Evolutionary conservation across 1,140 invertebrate species (phyloP).

Genomic region (Drosophila nebulosa): DNA sequence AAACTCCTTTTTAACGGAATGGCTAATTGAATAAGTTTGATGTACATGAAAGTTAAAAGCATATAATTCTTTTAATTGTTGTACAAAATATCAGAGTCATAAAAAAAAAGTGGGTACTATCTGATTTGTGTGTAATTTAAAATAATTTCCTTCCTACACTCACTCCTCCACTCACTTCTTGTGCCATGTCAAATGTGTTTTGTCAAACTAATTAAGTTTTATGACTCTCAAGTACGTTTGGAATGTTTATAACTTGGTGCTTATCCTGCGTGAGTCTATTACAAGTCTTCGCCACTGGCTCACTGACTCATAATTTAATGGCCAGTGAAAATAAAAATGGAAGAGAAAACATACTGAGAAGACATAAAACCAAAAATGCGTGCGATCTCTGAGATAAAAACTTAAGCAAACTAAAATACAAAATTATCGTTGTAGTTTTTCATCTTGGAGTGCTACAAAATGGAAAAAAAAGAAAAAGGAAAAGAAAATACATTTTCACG

Average conservation of each 20-base stretch:
- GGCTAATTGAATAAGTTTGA: background rate
- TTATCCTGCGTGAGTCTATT: slow-evolving; percentile 34
- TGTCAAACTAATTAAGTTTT: slow-evolving; percentile 60
- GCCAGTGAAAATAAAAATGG: slow-evolving; percentile 42
- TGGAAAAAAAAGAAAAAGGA: background rate
- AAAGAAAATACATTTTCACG: slow-evolving; percentile 33
- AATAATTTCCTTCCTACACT: background rate
- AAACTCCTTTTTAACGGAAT: background rate
- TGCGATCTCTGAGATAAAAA: slow-evolving; percentile 27
- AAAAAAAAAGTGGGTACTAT: background rate
- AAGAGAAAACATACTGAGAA: slow-evolving; percentile 18
- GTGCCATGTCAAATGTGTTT: slow-evolving; percentile 26
- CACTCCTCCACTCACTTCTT: background rate
- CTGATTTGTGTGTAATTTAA: background rate
- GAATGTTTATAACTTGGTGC: slow-evolving; percentile 10
- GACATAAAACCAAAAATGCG: slow-evolving; percentile 37
- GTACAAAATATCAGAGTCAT: background rate
- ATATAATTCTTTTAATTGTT: background rate
- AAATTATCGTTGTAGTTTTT: background rate
- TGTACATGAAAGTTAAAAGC: background rate
- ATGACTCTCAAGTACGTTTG: slow-evolving; percentile 24
- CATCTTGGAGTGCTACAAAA: background rate
- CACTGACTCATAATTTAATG: slow-evolving; percentile 31
- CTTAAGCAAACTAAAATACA: background rate
- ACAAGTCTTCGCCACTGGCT: slow-evolving; percentile 1